These are phyloP conservation scores for Apogon talboti DNA, from an alignment of 2,797 vertebrate species.

Conservation along the genomic window DNA sequence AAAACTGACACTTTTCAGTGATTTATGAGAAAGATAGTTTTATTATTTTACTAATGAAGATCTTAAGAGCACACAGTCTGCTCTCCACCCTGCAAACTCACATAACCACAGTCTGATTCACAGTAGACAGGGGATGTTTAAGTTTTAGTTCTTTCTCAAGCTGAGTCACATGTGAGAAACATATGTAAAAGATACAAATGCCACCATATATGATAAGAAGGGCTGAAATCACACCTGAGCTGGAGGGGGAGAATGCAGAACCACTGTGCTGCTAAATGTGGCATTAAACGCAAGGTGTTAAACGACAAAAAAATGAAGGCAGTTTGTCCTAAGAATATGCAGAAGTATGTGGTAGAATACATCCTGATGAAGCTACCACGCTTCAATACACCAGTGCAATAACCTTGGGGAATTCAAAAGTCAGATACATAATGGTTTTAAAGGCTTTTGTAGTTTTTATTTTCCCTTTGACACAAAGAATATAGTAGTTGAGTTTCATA, in stretches of 20 bases:
- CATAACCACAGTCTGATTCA: constrained; percentile 13
- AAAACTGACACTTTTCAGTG: constrained; percentile 37
- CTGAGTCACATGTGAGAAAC: constrained; percentile 24
- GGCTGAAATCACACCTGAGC: constrained; percentile 44
- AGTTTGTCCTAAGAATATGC: constrained; percentile 23
- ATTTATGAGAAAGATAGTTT: constrained; percentile 48
- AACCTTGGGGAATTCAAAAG: constrained; percentile 19
- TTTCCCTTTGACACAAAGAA: constrained; percentile 3
- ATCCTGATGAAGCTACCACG: constrained; percentile 15
- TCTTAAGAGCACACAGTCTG: constrained; percentile 10
- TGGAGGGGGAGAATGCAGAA: constrained; percentile 28
- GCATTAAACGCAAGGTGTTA: constrained; percentile 21
- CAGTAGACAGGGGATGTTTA: constrained; percentile 8
- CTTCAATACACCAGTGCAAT: constrained; percentile 29
- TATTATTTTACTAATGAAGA: constrained; percentile 24
- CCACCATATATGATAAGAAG: constrained; percentile 18
- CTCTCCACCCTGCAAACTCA: neutral
- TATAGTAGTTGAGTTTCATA: constrained; percentile 1
- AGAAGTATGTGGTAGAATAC: constrained; percentile 2
- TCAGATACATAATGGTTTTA: constrained; percentile 26
- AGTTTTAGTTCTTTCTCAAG: constrained; percentile 3
- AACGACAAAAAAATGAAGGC: constrained; percentile 11
- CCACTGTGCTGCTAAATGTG: constrained; percentile 29
- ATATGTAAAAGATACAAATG: constrained; percentile 45
- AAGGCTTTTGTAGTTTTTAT: constrained; percentile 15